Base-by-base conservation (phyloP, 2,113 vertebrate species). In the Plestiodon gilberti region DNA sequence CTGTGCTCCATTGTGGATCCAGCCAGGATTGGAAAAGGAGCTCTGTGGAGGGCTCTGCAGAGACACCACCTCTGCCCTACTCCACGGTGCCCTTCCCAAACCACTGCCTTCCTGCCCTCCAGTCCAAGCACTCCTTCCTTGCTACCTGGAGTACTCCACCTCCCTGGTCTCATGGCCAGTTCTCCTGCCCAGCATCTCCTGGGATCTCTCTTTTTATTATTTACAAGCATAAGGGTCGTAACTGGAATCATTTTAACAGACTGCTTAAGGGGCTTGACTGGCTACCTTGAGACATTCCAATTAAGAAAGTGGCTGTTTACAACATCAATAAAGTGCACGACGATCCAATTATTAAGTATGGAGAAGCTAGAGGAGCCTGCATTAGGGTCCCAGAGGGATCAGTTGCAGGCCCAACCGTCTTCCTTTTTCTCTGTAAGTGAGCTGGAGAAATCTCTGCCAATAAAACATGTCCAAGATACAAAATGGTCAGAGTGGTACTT, bases 391-490 rank as follows among this genome's bases (percentile, higher is more conserved):
- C 85, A 75, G 70, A 64, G 85, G n/a, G 57, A 86, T 81, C 22
- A 2, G 4, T 17, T 80, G 77, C 35, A 78, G 64, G 64, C 33
- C 75, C 75, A 78, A 30, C 23, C 10, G 84, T 43, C 75, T 59
- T 78, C 64, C 70, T 57, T 70, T 43, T 38, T 65, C 77, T 85
- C 59, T 78, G 78, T 80, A 14, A 64, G 69, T n/a, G n/a, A 74
- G 74, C 40, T 75, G n/a, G 85, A 81, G 78, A 74, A 65, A 81
- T 65, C 40, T 70, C n/a, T 75, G 78, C 78, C 85, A 87, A 75
- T 81, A 73, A 87, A 81, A 65, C 59, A 87, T 64, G 78, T 70
- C 85, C 43, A 81, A 86, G 43, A 64, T 81, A 81, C 70, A 81
- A 81, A 87, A 87, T 55, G 59, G 43, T 59, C 48, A 38, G 43